Evolutionary conservation across 2,888 invertebrate species (phyloP).

Genomic region (Calameuta idolon): DNA sequence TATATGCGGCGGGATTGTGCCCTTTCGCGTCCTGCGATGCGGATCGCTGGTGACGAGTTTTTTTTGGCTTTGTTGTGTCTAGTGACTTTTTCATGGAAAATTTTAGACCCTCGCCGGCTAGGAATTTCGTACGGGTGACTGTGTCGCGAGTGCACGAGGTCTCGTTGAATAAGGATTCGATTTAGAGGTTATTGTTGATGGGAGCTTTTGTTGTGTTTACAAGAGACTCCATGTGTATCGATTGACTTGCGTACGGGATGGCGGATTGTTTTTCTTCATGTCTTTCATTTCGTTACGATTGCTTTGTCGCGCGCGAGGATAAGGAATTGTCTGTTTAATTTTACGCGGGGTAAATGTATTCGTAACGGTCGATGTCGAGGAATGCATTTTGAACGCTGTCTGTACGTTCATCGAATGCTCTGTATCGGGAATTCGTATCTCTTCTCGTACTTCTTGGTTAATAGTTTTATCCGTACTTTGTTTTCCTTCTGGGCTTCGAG

Average conservation of each 20-base stretch:
- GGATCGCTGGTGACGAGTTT: neutral
- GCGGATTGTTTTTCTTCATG: neutral
- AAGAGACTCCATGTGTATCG: neutral
- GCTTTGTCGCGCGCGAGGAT: neutral
- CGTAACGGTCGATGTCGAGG: neutral
- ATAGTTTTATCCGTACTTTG: neutral
- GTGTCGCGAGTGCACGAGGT: neutral
- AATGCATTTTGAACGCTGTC: neutral
- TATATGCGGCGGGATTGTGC: slow-evolving; percentile 6
- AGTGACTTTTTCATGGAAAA: neutral
- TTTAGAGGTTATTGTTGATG: neutral
- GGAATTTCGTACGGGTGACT: neutral
- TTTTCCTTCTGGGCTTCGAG: neutral
- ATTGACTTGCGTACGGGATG: neutral
- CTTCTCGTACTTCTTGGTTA: neutral
- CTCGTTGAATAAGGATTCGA: neutral
- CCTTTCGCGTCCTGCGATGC: neutral
- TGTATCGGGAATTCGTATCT: neutral
- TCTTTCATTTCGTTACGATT: neutral
- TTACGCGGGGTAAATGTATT: neutral
- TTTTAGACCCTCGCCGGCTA: neutral
- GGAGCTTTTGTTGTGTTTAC: neutral
- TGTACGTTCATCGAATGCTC: neutral
- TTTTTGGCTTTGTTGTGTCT: neutral
- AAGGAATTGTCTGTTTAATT: neutral